Conservation (phyloP, 2,113 vertebrate genomes). For the Ardeotis arabs region DNA sequence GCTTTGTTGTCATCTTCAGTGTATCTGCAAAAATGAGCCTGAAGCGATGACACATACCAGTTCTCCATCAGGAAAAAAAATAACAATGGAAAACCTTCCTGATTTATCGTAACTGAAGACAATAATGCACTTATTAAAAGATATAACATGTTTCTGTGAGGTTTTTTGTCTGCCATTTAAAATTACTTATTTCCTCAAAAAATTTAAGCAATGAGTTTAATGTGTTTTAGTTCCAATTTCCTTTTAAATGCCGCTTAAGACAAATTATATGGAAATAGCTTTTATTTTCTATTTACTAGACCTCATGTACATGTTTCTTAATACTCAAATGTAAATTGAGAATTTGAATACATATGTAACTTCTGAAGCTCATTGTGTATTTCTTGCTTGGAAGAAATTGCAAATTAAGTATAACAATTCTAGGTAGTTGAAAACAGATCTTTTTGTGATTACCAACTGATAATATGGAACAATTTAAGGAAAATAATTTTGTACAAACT, state of each 20-base stretch:
- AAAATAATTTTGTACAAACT: not conserved
- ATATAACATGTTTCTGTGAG: not conserved
- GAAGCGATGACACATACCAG: fast-evolving
- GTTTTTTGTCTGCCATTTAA: not conserved
- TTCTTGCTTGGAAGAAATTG: not conserved
- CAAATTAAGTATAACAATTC: not conserved
- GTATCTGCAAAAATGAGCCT: not conserved
- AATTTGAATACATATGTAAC: not conserved
- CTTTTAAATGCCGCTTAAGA: not conserved
- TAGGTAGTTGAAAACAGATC: not conserved
- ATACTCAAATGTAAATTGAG: not conserved
- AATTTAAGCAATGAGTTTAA: not conserved
- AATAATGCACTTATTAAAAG: not conserved
- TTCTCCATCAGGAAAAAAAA: not conserved
- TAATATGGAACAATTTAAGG: not conserved
- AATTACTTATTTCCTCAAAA: not conserved
- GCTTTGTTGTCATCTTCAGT: not conserved
- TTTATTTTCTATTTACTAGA: not conserved
- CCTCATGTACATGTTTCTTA: not conserved
- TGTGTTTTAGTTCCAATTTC: not conserved
- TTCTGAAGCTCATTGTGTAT: not conserved
- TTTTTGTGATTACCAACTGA: not conserved
- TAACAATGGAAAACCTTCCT: not conserved
- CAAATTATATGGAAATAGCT: not conserved
- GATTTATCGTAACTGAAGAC: not conserved